Conservation (phyloP, 2,888 invertebrate genomes). For the Mycalesis mineus region DNA sequence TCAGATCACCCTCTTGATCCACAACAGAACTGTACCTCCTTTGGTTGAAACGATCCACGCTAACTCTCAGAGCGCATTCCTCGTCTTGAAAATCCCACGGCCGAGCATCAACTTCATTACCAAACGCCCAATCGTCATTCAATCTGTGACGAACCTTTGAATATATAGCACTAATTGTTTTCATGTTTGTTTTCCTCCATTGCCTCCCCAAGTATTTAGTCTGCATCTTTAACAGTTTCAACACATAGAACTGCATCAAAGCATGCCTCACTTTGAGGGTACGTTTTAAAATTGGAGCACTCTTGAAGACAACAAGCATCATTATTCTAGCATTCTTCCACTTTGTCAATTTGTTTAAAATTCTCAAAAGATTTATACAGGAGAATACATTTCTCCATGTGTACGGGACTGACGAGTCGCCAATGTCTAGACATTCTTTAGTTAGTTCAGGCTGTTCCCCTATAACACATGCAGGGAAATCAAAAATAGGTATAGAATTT, state of each 20-base stretch:
- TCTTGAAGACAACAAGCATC: constrained; percentile 99
- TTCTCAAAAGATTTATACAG: constrained; percentile 96
- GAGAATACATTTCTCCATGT: constrained; percentile 99
- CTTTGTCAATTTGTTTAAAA: constrained; percentile 98
- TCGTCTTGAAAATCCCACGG: constrained; percentile 99
- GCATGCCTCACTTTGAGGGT: constrained; percentile 97
- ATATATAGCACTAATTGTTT: constrained; percentile 99
- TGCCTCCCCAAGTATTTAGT: constrained; percentile 99
- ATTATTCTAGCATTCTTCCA: constrained; percentile 99
- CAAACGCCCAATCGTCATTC: constrained; percentile 99
- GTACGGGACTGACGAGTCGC: constrained; percentile 87
- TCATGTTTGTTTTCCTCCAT: constrained; percentile 99
- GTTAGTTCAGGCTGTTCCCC: constrained; percentile 96
- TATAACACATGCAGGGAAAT: constrained; percentile 97
- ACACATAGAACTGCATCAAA: constrained; percentile 97
- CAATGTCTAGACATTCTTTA: constrained; percentile 92
- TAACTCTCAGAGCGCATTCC: constrained; percentile 94
- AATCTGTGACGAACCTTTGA: constrained; percentile 96
- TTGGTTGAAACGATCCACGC: constrained; percentile 97
- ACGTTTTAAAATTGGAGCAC: constrained; percentile 97
- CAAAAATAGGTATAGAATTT: constrained; percentile 94
- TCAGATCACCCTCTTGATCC: constrained; percentile 78
- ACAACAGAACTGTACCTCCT: constrained; percentile 86
- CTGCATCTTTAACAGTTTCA: constrained; percentile 99
- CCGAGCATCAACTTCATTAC: constrained; percentile 97